Evolutionary conservation across 2,113 vertebrate species (phyloP), one percentile per base, ranked within the genome.

Genomic region (Cyphomyrus plagiostoma): DNA sequence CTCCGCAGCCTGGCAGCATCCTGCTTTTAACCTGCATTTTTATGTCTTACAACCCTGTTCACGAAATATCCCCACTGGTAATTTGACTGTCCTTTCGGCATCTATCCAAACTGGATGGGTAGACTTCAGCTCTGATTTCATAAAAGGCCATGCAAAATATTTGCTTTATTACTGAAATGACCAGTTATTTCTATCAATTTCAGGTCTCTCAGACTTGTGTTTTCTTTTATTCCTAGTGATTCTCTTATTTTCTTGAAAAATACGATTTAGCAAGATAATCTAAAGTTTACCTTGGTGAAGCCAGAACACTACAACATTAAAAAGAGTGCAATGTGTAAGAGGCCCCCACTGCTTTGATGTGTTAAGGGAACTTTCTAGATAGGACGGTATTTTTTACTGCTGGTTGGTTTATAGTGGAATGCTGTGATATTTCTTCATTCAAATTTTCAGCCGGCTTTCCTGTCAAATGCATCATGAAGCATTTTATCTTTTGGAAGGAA

Each of bases 401-500:
- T 35, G n/a, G 88, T 66, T 26, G 30, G 26, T 89, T 89, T 80
- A 26, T 30, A 82, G 88, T 66, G 26, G 49, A 26, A 21, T 87
- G 56, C 39, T 87, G 30, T 46, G 30, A 88, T 30, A 30, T 88
- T n/a, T 74, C 26, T 88, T 49, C n/a, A 48, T 74, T 49, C 45
- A 70, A 35, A 49, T 88, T 48, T 74, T 88, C 52, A 19, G 13
- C n/a, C 13, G 87, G 9, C 49, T 49, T 53, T 19, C 15, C 50
- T 21, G 26, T 23, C 39, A 52, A 23, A 82, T n/a, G 45, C 39
- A 23, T 66, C 49, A n/a, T 48, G n/a, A 82, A 83, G 50, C 49
- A 21, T 89, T 85, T 84, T 80, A 48, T 62, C 50, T 62, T 89
- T 86, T 52, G 46, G 53, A 15, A 62, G 58, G 26, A 39, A 58